Conservation (phyloP, 2,113 vertebrate genomes). For the Myotis lucifugus region DNA sequence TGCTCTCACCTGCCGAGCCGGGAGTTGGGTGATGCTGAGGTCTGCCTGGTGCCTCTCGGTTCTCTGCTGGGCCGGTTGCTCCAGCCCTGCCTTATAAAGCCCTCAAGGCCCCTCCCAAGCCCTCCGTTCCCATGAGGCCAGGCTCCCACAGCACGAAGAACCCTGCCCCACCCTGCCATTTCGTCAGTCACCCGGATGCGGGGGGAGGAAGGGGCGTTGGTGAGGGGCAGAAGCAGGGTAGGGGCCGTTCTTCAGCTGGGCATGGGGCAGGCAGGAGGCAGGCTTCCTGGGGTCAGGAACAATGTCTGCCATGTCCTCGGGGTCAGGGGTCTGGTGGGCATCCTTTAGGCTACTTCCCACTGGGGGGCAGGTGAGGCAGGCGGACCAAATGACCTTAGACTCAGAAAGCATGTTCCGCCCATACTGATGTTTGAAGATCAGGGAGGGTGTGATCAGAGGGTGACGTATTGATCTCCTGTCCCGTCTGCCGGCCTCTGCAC, state of each 20-base stretch:
- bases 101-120: constrained; percentile 21
- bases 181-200: background rate
- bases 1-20: constrained; percentile 68
- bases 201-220: background rate
- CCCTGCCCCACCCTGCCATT: background rate
- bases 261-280: background rate
- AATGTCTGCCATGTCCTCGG: background rate
- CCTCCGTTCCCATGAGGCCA: background rate
- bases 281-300: background rate
- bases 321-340: background rate
- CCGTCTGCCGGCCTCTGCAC: constrained; percentile 37
- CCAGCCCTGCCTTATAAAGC: constrained; percentile 63
- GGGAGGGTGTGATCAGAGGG: background rate
- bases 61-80: background rate
- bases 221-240: background rate
- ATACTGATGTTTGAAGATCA: background rate
- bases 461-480: constrained; percentile 56
- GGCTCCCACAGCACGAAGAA: background rate
- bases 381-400: background rate
- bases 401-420: background rate
- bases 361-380: background rate
- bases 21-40: background rate
- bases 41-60: background rate
- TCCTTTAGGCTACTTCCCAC: background rate
- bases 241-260: background rate